These are phyloP conservation scores for Acronicta leporina DNA, from an alignment of 2,888 invertebrate species.

Conservation along the genomic window DNA sequence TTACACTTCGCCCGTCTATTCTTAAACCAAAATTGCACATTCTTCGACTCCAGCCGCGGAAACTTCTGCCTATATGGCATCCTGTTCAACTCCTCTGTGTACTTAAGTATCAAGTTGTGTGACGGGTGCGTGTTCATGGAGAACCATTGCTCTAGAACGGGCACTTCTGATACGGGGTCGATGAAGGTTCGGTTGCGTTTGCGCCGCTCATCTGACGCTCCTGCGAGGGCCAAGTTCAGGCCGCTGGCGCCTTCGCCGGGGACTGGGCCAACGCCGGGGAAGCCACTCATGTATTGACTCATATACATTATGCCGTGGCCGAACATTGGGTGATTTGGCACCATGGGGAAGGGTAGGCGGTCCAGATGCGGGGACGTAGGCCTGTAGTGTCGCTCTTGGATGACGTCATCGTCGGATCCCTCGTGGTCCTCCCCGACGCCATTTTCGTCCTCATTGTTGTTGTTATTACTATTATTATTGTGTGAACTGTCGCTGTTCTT, in stretches of 20 bases:
- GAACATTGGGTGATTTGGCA: constrained; percentile 95
- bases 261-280: constrained; percentile 87
- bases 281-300: constrained; percentile 94
- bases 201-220: constrained; percentile 94
- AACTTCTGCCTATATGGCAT: constrained; percentile 99
- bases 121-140: constrained; percentile 99
- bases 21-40: constrained; percentile 99
- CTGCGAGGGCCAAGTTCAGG: constrained; percentile 90
- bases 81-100: constrained; percentile 98
- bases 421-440: constrained; percentile 87
- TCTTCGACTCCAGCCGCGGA: constrained; percentile 99
- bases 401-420: constrained; percentile 84
- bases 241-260: constrained; percentile 90
- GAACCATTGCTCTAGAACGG: constrained; percentile 98
- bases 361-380: constrained; percentile 83
- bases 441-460: constrained; percentile 84
- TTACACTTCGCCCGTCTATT: constrained; percentile 99
- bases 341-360: constrained; percentile 92
- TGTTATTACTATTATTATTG: constrained; percentile 79
- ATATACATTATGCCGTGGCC: constrained; percentile 97
- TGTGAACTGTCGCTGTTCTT: constrained; percentile 88
- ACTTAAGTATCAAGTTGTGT: constrained; percentile 98
- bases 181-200: constrained; percentile 99
- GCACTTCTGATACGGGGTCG: constrained; percentile 99
- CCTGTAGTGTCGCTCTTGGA: constrained; percentile 81